Evolutionary conservation across 2,113 vertebrate genomes (phyloP), one percentile per base, ranked within the genome.

Genomic region (Nanorana parkeri): DNA sequence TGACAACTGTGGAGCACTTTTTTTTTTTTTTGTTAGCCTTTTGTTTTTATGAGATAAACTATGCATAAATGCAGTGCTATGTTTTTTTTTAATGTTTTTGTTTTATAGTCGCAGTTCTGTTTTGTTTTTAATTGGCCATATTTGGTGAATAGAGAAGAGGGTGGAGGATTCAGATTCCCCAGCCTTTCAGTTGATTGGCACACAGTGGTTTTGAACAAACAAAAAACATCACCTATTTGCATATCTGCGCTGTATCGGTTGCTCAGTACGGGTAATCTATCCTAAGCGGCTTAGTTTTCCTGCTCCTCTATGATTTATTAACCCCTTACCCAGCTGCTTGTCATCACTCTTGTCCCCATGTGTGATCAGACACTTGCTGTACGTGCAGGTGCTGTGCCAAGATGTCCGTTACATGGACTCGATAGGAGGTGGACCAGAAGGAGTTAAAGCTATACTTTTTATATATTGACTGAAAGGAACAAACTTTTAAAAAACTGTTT

Each of bases 21-120:
- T 47, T 15, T 47, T 47, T 47, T 47, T 47, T 47, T 47, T 13
- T 47, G n/a, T 47, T 10, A 47, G 8, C 1, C 13, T 13, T 80
- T 91, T 90, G 84, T 86, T 89, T 86, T 88, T 78, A 86, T 84
- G 75, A 80, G 81, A 84, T 83, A 84, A 47, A 2, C 41, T 47
- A 47, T 47, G 41, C 13, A 11, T 47, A 15, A 3, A 47, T 47
- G 41, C 41, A 15, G 8, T 47, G 41, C 13, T 47, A 1, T 3
- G 2, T 15, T 47, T 47, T 13, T 47, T 47, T 47, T 47, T 47
- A 47, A n/a, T 47, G 41, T 47, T 47, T 47, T 36, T 65, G 23
- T 55, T n/a, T 78, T 52, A 19, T 54, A 54, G 47, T 55, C 52
- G 68, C 23, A 21, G 68, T n/a, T 69, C 52, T 54, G 24, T 69